Percentiles rank a stretch among this genome's conserved stretches.
Evolutionary conservation across 2,888 invertebrate species (phyloP).

Genomic region (Cetonia aurata): DNA sequence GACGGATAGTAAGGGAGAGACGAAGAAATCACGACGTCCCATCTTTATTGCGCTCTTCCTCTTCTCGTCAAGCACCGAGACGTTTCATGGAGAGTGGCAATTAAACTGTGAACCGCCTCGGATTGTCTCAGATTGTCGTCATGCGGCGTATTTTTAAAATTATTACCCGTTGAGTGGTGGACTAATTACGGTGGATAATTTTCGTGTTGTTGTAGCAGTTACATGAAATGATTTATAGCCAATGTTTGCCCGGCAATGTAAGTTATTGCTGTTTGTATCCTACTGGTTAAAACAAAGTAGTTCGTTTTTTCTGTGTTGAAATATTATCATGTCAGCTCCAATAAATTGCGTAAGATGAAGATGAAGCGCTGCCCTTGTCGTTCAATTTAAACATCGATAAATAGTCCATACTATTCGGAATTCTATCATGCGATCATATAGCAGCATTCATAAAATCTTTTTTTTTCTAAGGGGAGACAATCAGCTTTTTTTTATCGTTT

Average conservation of each 20-base stretch:
- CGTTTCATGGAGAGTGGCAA: conserved; percentile 26
- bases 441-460: too few relatives aligned
- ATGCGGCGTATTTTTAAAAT: conserved; percentile 31
- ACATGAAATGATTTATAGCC: conserved; percentile 27
- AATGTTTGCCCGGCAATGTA: conserved; percentile 13
- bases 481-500: too few relatives aligned
- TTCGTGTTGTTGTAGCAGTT: conserved; percentile 26
- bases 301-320: neutral
- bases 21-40: neutral
- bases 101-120: conserved; percentile 37
- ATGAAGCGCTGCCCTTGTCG: too few relatives aligned
- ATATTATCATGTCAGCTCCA: neutral
- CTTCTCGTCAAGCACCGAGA: conserved; percentile 27
- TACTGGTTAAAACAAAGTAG: conserved; percentile 15
- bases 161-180: conserved; percentile 37
- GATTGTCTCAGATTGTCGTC: conserved; percentile 37
- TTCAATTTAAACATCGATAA: too few relatives aligned
- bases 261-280: conserved; percentile 32
- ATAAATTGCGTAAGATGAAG: neutral
- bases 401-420: too few relatives aligned
- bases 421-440: too few relatives aligned
- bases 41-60: neutral
- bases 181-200: conserved; percentile 32
- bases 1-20: neutral
- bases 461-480: too few relatives aligned